These are phyloP conservation scores for Ianthella basta DNA, from an alignment of 37 sponge, comb jelly and placozoan species.

Conservation along the genomic window DNA sequence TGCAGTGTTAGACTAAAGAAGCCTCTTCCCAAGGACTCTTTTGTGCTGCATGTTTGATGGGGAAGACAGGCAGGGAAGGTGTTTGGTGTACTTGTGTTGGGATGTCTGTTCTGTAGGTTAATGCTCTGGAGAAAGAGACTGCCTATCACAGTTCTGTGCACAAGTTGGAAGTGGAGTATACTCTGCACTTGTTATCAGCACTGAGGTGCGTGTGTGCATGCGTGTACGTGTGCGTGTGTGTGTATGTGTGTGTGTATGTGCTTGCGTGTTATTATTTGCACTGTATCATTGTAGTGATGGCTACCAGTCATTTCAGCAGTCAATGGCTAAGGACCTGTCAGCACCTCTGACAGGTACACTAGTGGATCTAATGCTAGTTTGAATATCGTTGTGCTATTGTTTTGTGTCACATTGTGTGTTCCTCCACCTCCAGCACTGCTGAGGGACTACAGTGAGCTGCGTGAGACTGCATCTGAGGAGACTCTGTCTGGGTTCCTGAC, in stretches of 20 bases:
- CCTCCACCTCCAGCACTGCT: slow-evolving; percentile 30
- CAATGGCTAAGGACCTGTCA: slow-evolving; percentile 29
- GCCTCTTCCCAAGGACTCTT: background rate
- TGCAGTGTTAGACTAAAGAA: background rate
- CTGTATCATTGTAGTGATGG: slow-evolving; percentile 29
- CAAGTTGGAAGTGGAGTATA: slow-evolving; percentile 40
- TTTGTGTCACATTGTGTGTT: background rate
- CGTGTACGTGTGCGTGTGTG: slow-evolving; percentile 9
- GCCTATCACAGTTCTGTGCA: slow-evolving; percentile 51
- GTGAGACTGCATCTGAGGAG: slow-evolving; percentile 44
- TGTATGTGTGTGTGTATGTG: slow-evolving; percentile 7
- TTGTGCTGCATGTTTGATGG: no score
- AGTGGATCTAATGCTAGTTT: background rate
- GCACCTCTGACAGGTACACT: slow-evolving; percentile 47
- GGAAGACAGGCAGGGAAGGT: background rate
- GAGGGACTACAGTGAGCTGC: slow-evolving; percentile 26
- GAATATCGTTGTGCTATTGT: no score
- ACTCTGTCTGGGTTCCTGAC: slow-evolving; percentile 36
- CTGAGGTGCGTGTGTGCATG: slow-evolving; percentile 37
- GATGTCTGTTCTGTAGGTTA: slow-evolving; percentile 25
- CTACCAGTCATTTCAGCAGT: slow-evolving; percentile 48
- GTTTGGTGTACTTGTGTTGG: background rate
- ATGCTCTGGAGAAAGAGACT: slow-evolving; percentile 42
- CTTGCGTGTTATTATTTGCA: background rate
- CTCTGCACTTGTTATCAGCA: slow-evolving; percentile 36